Evolutionary conservation across 2,888 invertebrate species (phyloP).

Genomic region (Pedicia rivosa): DNA sequence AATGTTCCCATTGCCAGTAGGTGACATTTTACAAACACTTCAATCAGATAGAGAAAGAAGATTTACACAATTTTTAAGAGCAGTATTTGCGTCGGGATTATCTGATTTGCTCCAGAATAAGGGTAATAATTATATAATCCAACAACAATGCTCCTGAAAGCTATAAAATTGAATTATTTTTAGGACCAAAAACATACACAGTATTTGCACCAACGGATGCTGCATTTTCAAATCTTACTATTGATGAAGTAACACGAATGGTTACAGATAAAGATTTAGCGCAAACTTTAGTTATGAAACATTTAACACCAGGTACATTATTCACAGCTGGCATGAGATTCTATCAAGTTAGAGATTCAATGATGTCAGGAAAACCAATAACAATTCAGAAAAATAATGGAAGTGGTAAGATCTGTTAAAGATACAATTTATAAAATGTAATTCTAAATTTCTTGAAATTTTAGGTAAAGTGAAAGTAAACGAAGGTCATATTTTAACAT

Average conservation of each 20-base stretch:
- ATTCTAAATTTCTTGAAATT: conserved; percentile 10
- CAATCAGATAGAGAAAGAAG: conserved; percentile 69
- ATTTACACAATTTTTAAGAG: conserved; percentile 63
- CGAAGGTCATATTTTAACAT: conserved; percentile 63
- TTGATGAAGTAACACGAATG: conserved; percentile 41
- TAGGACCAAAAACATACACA: conserved; percentile 69
- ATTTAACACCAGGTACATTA: conserved; percentile 59
- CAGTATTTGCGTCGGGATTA: conserved; percentile 60
- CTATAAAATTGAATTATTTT: too few species aligned
- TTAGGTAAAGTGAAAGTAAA: conserved; percentile 73
- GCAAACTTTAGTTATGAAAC: conserved; percentile 56
- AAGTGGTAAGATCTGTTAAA: conserved; percentile 17
- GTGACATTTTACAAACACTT: conserved; percentile 68
- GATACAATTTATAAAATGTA: neutral
- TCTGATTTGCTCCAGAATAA: conserved; percentile 42
- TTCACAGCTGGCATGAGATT: conserved; percentile 79
- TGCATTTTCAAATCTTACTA: conserved; percentile 52
- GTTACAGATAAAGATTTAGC: conserved; percentile 48
- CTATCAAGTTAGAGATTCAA: conserved; percentile 67
- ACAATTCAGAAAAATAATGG: conserved; percentile 69
- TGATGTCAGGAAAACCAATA: conserved; percentile 56
- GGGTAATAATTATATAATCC: conserved; percentile 16
- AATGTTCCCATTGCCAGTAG: conserved; percentile 80
- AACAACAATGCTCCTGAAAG: too few species aligned
- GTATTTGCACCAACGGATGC: conserved; percentile 73